Percentiles rank a stretch among this genome's conserved stretches.
phyloP scores from a whole-genome alignment of 2,888 invertebrate genomes.

The Drosophila helvetica region DNA sequence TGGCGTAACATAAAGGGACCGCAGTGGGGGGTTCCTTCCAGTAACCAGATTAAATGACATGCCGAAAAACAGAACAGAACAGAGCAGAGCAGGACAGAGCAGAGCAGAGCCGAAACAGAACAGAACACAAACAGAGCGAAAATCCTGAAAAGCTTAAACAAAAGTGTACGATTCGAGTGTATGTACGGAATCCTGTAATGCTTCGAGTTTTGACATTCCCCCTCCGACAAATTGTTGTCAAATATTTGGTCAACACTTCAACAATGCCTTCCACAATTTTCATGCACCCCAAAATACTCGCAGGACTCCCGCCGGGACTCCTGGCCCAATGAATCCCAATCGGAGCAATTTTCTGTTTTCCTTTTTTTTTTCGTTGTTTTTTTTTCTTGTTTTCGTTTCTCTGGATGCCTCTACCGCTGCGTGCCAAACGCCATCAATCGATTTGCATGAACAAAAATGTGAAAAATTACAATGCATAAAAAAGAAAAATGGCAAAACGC shows the following conservation, averaged over 20 bases:
- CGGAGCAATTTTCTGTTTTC: conserved; percentile 1
- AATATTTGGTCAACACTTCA: conserved; percentile 21
- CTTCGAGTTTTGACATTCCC: background rate
- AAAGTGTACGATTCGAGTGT: background rate
- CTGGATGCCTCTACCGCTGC: conserved; percentile 36
- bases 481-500: conserved; percentile 41
- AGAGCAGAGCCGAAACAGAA: too few species aligned
- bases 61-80: background rate
- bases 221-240: background rate
- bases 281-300: background rate
- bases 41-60: background rate
- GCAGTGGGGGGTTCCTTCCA: background rate
- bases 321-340: background rate
- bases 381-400: conserved; percentile 22
- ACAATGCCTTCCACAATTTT: background rate
- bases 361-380: conserved; percentile 25
- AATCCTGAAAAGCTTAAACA: background rate
- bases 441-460: conserved; percentile 62
- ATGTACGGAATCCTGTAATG: background rate
- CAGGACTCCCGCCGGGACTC: too few species aligned
- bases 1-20: background rate
- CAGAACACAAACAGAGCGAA: background rate
- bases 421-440: conserved; percentile 70
- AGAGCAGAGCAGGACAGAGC: background rate
- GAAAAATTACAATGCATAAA: conserved; percentile 61